Evolutionary conservation across 1,140 invertebrate genomes (phyloP), one percentile per base, ranked within the genome.

Genomic region (Epicauta chinensis): DNA sequence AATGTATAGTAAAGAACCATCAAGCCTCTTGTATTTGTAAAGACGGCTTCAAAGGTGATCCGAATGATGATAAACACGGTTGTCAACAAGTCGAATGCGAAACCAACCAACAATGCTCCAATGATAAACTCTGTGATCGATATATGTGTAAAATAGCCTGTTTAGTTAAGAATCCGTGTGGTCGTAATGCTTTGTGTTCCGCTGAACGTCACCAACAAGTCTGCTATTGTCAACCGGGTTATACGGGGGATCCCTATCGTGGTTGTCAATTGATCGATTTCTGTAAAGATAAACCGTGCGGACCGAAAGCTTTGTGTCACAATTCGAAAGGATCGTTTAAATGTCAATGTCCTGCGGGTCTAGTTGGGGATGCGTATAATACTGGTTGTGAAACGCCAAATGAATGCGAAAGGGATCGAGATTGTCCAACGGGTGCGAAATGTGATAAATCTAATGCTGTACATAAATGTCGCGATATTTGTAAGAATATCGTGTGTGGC

Each of bases 221-320:
- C 1, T 93, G 90, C 62, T 82, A 85, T 59, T 93, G 90, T 68
- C 87, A 89, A 67, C 87, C 89, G 11, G 90, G 90, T 0, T 92
- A 83, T 62, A 89, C 87, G 7, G 89, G 89, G 9, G 80, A 91
- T 72, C 79, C 88, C 2, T 65, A 78, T 9, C 72, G 65, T 29
- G 82, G 81, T 11, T 94, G 91, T 63, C 68, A 75, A 35, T 70
- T 84, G 16, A 84, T 93, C 36, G 86, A 93, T 69, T 89, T 84
- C 61, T 94, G 91, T 66, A 74, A 77, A 10, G 77, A 80, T 55
- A 78, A 79, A 46, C 89, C 89, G 6, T 94, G 91, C 70, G 89
- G 85, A n/a, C 79, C 83, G 30, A 83, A 83, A 35, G 89, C 91
- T 0, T 72, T 80, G 44, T 97, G 94, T 69, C 80, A 83, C 55